phyloP scores from a whole-genome alignment of 2,888 invertebrate genomes.

The Griposia aprilina region DNA sequence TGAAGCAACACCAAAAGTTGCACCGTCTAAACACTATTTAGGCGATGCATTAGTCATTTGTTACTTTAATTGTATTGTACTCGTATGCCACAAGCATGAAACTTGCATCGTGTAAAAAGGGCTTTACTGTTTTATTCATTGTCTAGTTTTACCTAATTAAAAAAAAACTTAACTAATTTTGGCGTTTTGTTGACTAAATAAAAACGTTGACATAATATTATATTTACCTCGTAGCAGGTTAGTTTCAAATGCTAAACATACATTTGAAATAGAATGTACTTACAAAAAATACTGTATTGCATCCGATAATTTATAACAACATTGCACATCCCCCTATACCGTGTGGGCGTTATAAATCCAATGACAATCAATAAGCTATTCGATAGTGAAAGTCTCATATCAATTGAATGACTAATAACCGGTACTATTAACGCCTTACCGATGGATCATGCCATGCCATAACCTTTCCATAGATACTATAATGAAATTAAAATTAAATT shows the following conservation, averaged over 20 bases:
- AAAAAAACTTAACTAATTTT: not conserved
- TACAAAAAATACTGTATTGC: conserved; percentile 28
- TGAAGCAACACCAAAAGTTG: no score
- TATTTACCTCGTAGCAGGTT: not conserved
- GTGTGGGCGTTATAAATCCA: conserved; percentile 48
- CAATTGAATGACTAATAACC: conserved; percentile 50
- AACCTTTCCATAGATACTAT: conserved; percentile 16
- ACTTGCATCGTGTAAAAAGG: not conserved
- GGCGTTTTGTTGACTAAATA: not conserved
- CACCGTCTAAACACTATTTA: not conserved
- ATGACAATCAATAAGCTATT: conserved; percentile 54
- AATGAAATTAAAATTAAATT: not conserved
- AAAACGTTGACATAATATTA: not conserved
- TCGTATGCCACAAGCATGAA: not conserved
- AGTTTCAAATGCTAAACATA: conserved; percentile 7
- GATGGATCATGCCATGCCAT: conserved; percentile 16
- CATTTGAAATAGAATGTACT: not conserved
- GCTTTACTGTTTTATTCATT: not conserved
- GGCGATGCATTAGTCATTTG: not conserved
- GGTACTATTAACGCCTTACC: conserved; percentile 33
- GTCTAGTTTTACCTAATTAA: no score
- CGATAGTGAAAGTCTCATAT: conserved; percentile 55
- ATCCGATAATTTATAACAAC: conserved; percentile 31
- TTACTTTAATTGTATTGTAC: not conserved
- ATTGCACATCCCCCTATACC: conserved; percentile 29